Percentiles rank a stretch among this genome's conserved stretches.
These are phyloP conservation scores for Oedothorax gibbosus DNA, from an alignment of 1,140 invertebrate genomes.

Conservation along the genomic window DNA sequence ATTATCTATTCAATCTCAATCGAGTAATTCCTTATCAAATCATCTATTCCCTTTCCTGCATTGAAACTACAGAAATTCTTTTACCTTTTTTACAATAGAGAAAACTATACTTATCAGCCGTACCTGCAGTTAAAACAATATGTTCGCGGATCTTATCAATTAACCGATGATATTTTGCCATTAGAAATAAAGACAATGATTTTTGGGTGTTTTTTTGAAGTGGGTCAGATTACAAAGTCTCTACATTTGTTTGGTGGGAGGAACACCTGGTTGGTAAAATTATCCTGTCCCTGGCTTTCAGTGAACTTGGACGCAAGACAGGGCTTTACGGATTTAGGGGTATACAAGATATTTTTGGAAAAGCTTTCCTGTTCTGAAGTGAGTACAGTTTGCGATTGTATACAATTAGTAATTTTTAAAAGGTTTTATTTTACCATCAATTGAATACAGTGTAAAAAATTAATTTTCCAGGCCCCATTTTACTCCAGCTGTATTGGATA, in stretches of 20 bases:
- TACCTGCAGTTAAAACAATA: not conserved
- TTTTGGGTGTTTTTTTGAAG: constrained; percentile 13
- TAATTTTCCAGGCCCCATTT: too few relatives aligned
- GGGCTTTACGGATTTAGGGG: too few relatives aligned
- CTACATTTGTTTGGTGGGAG: constrained; percentile 17
- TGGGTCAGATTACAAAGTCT: constrained; percentile 39
- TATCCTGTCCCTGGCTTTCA: too few relatives aligned
- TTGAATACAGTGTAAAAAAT: too few relatives aligned
- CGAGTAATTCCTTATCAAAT: not conserved
- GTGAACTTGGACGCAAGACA: too few relatives aligned
- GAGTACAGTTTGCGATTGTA: too few relatives aligned
- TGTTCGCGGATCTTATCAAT: constrained; percentile 10
- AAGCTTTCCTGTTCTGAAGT: too few relatives aligned
- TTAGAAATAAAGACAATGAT: constrained; percentile 29
- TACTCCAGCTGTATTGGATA: too few relatives aligned
- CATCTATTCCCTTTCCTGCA: not conserved
- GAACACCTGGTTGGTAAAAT: not conserved
- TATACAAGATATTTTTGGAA: too few relatives aligned
- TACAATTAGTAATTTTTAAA: too few relatives aligned
- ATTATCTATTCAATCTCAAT: not conserved
- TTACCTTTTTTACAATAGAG: constrained; percentile 1
- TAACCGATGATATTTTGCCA: constrained; percentile 11
- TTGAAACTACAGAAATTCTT: not conserved
- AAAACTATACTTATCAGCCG: constrained; percentile 4
- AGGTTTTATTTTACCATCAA: too few relatives aligned